phyloP scores from a whole-genome alignment of 2,113 vertebrate species.

The Stictonetta naevosa region DNA sequence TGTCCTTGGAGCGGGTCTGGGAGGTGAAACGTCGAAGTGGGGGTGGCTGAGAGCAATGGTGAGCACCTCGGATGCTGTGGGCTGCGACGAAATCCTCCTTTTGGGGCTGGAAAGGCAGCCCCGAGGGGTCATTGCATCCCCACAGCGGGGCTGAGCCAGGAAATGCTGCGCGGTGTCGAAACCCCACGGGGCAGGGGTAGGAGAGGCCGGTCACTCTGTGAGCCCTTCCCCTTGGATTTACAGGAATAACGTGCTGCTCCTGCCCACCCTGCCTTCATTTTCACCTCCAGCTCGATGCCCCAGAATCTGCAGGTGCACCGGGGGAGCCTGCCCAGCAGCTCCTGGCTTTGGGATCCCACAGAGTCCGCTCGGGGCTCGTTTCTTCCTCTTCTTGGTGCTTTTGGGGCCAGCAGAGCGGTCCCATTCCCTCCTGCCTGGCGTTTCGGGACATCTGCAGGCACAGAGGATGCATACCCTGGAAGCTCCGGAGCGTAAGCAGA shows the following conservation, averaged over 20 bases:
- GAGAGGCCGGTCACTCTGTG: not conserved
- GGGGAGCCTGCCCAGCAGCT: not conserved
- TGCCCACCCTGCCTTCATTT: not conserved
- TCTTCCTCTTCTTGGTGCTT: not conserved
- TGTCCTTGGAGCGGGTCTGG: not conserved
- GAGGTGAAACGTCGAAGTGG: not conserved
- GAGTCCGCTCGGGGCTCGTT: rapidly evolving
- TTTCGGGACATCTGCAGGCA: not conserved
- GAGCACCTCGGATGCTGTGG: not conserved
- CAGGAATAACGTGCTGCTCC: rapidly evolving
- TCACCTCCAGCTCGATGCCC: not conserved
- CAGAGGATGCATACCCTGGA: rapidly evolving
- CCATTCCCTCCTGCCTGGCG: no score
- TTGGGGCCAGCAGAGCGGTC: not conserved
- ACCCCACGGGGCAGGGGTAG: not conserved
- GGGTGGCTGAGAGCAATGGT: not conserved
- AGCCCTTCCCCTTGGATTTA: not conserved
- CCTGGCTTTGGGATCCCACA: not conserved
- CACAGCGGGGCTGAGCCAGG: not conserved
- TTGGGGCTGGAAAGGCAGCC: not conserved
- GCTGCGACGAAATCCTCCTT: not conserved
- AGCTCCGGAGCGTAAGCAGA: rapidly evolving
- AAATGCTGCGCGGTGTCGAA: not conserved
- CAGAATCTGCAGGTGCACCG: not conserved
- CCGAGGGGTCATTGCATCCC: not conserved